These are phyloP conservation scores for Habrosyne pyritoides DNA, from an alignment of 2,888 invertebrate species.

Conservation along the genomic window DNA sequence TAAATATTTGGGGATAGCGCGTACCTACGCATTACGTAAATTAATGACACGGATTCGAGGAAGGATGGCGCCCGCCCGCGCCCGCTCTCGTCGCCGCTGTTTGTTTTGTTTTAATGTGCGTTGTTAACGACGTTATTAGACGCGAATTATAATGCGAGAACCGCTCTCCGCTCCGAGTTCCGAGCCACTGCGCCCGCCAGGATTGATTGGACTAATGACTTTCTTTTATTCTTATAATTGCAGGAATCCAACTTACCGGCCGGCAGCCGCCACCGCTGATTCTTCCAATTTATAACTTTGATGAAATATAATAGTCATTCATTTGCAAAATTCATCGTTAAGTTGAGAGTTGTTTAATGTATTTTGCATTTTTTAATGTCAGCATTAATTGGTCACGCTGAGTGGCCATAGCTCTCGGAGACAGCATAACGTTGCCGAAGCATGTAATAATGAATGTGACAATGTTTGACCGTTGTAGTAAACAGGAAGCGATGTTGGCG, in stretches of 20 bases:
- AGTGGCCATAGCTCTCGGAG: not conserved
- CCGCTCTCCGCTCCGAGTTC: slow-evolving; percentile 43
- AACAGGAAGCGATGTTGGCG: slow-evolving; percentile 5
- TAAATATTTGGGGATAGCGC: slow-evolving; percentile 85
- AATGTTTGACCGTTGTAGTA: slow-evolving; percentile 11
- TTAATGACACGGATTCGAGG: slow-evolving; percentile 84
- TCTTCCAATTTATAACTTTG: slow-evolving; percentile 57
- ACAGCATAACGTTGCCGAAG: not conserved
- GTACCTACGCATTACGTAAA: slow-evolving; percentile 84
- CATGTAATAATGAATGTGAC: not conserved
- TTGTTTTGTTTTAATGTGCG: slow-evolving; percentile 83
- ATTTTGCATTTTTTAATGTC: not conserved
- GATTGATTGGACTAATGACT: slow-evolving; percentile 79
- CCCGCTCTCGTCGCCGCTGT: slow-evolving; percentile 66
- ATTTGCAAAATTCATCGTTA: slow-evolving; percentile 51
- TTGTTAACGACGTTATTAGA: slow-evolving; percentile 83
- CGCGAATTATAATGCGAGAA: slow-evolving; percentile 72
- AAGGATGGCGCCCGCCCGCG: slow-evolving; percentile 79
- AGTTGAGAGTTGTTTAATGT: slow-evolving; percentile 26
- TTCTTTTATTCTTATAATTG: slow-evolving; percentile 76
- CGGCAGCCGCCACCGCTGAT: slow-evolving; percentile 42
- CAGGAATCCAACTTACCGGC: slow-evolving; percentile 67
- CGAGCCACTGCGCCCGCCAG: slow-evolving; percentile 34
- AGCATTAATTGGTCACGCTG: not conserved
- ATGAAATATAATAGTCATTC: slow-evolving; percentile 61